A percentile compares a stretch with the other conserved stretches of the same genome.
Evolutionary conservation across 2,888 invertebrate species (phyloP).

Genomic region (Liodrosophila aerea): DNA sequence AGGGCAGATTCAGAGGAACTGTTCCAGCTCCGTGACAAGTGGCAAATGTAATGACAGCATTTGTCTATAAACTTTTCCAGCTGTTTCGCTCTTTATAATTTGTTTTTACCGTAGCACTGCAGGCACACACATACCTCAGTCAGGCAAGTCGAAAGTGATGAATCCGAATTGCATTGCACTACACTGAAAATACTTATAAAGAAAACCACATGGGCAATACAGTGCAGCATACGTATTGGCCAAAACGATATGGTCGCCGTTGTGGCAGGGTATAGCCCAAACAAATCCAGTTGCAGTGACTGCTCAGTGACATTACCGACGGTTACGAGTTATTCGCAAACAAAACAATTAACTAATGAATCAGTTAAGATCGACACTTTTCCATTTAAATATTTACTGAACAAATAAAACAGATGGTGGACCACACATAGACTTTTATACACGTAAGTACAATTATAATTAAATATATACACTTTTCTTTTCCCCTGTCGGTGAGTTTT

Average conservation of each 20-base stretch:
- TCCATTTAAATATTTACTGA: conserved; percentile 29
- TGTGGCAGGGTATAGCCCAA: not conserved
- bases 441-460: not conserved
- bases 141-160: too few relatives aligned
- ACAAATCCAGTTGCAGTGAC: conserved; percentile 32
- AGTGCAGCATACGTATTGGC: too few relatives aligned
- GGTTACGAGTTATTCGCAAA: conserved; percentile 40
- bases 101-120: not conserved
- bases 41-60: conserved; percentile 12
- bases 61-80: conserved; percentile 19
- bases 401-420: conserved; percentile 36
- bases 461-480: too few relatives aligned
- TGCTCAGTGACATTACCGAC: conserved; percentile 52
- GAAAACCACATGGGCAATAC: not conserved
- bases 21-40: too few relatives aligned
- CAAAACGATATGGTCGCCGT: not conserved
- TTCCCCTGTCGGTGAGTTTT: too few relatives aligned
- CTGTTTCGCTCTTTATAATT: conserved; percentile 29
- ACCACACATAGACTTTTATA: conserved; percentile 11
- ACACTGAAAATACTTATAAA: too few relatives aligned
- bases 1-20: too few relatives aligned
- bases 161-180: not conserved
- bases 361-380: conserved; percentile 32
- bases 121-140: conserved; percentile 4
- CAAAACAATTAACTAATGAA: conserved; percentile 27